Conservation (phyloP, 92 coral and sea anemone genomes). For the Anthopleura xanthogrammica region DNA sequence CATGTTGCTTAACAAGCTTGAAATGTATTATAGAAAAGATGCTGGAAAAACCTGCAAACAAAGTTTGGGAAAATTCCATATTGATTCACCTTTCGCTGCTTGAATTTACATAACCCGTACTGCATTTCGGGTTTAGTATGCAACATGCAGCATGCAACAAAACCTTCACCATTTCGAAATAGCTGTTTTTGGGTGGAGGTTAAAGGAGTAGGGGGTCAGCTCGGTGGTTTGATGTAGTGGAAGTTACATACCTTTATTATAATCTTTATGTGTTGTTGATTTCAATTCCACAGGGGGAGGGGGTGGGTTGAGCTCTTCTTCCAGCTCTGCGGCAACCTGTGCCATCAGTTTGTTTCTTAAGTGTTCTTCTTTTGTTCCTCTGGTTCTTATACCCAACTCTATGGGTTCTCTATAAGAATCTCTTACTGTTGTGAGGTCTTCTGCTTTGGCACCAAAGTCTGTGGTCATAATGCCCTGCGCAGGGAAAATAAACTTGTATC, state of each 20-base stretch:
- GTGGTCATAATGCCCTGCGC: slow-evolving; percentile 90
- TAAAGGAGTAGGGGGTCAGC: too few relatives aligned
- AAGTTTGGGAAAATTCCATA: too few relatives aligned
- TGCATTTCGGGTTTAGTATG: too few relatives aligned
- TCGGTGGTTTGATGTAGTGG: not conserved
- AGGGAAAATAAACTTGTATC: not conserved
- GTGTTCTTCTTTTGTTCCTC: slow-evolving; percentile 73
- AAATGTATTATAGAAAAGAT: too few relatives aligned
- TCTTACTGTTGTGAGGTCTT: slow-evolving; percentile 76
- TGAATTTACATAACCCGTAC: too few relatives aligned
- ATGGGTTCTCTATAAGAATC: slow-evolving; percentile 86
- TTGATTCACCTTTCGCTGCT: too few relatives aligned
- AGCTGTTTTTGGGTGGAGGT: too few relatives aligned
- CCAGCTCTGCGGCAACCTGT: slow-evolving; percentile 89
- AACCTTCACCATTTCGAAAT: too few relatives aligned
- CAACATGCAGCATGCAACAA: too few relatives aligned
- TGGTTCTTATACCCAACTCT: slow-evolving; percentile 58
- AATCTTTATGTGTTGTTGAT: slow-evolving; percentile 88
- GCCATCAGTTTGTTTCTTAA: slow-evolving; percentile 68
- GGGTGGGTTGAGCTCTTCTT: slow-evolving; percentile 82
- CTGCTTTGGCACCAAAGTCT: slow-evolving; percentile 78
- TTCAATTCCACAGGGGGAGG: slow-evolving; percentile 86
- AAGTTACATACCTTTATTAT: slow-evolving; percentile 67
- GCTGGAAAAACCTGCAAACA: too few relatives aligned
- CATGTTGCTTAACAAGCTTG: too few relatives aligned